phyloP scores from a whole-genome alignment of 1,140 invertebrate genomes.

The Lasaia peninsularis region DNA sequence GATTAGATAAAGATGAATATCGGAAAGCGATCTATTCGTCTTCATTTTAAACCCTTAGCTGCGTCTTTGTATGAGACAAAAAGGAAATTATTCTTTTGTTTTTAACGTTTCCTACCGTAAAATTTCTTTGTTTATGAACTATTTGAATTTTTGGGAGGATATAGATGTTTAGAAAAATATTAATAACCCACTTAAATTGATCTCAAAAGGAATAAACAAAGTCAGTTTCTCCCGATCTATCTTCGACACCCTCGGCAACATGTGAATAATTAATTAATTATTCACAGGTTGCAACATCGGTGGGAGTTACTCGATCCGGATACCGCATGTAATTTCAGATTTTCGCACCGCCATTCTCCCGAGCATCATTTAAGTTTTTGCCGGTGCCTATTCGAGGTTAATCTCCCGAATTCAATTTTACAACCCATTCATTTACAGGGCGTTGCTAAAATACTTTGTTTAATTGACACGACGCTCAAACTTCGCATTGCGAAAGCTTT shows the following conservation, averaged over 20 bases:
- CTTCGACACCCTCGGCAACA: slow-evolving; percentile 39
- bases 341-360: slow-evolving; percentile 50
- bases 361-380: slow-evolving; percentile 67
- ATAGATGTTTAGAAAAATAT: no score
- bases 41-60: no score
- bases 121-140: no score
- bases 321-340: slow-evolving; percentile 62
- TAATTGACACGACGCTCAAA: slow-evolving; percentile 36
- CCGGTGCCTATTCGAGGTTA: slow-evolving; percentile 53
- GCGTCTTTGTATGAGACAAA: no score
- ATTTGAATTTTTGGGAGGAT: no score
- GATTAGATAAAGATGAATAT: no score
- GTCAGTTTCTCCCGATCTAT: slow-evolving; percentile 45
- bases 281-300: no score
- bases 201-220: slow-evolving; percentile 37
- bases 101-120: no score
- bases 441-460: slow-evolving; percentile 49
- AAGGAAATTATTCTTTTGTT: no score
- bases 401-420: slow-evolving; percentile 63
- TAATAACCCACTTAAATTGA: slow-evolving; percentile 17
- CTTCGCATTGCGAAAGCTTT: slow-evolving; percentile 15
- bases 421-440: slow-evolving; percentile 48
- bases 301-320: slow-evolving; percentile 49
- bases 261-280: slow-evolving; percentile 64
- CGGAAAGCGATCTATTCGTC: no score